Evolutionary conservation across 92 coral and sea anemone species (phyloP).

Genomic region (Epizoanthus illoricatus): DNA sequence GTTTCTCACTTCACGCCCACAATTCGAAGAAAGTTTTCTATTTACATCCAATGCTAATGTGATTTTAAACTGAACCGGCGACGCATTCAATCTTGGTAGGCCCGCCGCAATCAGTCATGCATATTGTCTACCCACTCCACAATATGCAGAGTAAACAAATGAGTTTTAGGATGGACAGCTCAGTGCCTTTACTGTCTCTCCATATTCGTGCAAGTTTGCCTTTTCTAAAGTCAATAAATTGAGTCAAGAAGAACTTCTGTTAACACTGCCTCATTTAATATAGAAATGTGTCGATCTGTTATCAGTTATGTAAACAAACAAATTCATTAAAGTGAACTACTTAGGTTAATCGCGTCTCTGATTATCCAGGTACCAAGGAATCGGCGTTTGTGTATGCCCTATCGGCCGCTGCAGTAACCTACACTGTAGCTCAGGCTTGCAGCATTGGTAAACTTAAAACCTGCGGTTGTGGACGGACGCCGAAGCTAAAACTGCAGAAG

Average conservation of each 20-base stretch:
- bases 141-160: not conserved
- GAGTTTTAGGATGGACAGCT: no score
- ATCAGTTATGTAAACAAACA: slow-evolving; percentile 57
- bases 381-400: slow-evolving; percentile 79
- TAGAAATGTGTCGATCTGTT: not conserved
- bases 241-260: no score
- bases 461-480: slow-evolving; percentile 83
- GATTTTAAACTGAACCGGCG: slow-evolving; percentile 20
- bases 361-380: slow-evolving; percentile 86
- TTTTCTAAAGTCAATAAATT: no score
- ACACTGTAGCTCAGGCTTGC: slow-evolving; percentile 91
- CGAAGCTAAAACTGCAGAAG: slow-evolving; percentile 56
- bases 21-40: slow-evolving; percentile 1
- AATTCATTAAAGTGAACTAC: slow-evolving; percentile 39
- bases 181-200: no score
- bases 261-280: not conserved
- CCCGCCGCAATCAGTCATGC: not conserved
- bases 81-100: not conserved
- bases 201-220: no score
- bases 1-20: slow-evolving; percentile 39
- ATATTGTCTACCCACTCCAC: not conserved
- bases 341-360: slow-evolving; percentile 20
- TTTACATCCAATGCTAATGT: slow-evolving; percentile 19
- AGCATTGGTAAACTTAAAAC: slow-evolving; percentile 61
- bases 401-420: slow-evolving; percentile 84